Conservation (phyloP, 2,113 vertebrate genomes). For the Eurystomus gularis region DNA sequence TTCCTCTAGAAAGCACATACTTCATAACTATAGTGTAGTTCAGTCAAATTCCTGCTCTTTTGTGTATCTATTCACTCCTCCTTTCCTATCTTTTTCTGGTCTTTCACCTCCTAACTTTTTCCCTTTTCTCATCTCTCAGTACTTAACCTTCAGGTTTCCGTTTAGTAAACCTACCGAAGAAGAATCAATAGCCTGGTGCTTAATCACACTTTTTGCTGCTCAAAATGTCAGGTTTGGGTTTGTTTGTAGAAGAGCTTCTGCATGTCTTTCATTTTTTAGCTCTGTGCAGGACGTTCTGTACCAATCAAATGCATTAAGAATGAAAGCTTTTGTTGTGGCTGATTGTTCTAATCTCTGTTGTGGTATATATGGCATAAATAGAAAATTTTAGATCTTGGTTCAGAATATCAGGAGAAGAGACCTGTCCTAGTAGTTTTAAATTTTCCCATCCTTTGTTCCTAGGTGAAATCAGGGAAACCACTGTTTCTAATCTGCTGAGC, state of each 20-base stretch:
- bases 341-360: background rate
- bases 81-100: background rate
- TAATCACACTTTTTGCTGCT: conserved; percentile 54
- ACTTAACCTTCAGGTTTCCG: conserved; percentile 50
- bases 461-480: background rate
- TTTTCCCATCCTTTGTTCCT: background rate
- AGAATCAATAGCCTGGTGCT: conserved; percentile 49
- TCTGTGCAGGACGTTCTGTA: background rate
- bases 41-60: background rate
- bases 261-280: conserved; percentile 31
- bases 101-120: background rate
- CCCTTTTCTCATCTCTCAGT: background rate
- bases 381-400: background rate
- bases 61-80: background rate
- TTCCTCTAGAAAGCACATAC: background rate
- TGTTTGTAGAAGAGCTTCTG: conserved; percentile 52
- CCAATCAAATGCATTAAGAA: background rate
- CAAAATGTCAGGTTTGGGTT: conserved; percentile 61
- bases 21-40: background rate
- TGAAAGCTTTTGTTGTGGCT: background rate
- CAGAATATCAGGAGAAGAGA: background rate
- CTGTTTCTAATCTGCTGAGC: background rate
- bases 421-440: background rate
- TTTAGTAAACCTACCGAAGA: conserved; percentile 49
- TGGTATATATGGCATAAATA: background rate